Evolutionary conservation across 1,140 invertebrate species (phyloP).

Genomic region (Condylostylus longicornis): DNA sequence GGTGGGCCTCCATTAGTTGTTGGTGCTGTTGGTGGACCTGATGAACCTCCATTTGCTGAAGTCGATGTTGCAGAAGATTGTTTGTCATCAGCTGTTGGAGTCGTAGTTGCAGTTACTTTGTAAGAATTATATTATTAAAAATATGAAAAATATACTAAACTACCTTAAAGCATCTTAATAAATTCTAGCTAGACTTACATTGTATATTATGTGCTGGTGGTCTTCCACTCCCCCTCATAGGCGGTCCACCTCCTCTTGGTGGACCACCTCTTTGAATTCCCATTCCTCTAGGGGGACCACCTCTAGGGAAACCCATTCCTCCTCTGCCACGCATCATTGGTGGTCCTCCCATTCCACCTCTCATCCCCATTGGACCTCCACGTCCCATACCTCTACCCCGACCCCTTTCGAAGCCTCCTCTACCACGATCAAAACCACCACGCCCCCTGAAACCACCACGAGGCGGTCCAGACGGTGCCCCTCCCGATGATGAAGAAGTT

Average conservation of each 20-base stretch:
- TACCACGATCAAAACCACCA: constrained; percentile 24
- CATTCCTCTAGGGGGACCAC: constrained; percentile 13
- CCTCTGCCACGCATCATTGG: constrained; percentile 15
- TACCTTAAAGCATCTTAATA: neutral
- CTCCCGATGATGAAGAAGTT: constrained; percentile 16
- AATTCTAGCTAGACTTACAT: constrained; percentile 20
- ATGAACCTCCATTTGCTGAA: constrained; percentile 12
- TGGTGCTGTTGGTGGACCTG: constrained; percentile 18
- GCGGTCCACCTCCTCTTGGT: constrained; percentile 25
- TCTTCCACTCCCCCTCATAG: constrained; percentile 7
- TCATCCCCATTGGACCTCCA: constrained; percentile 27
- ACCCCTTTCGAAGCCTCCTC: constrained; percentile 26
- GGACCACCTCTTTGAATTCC: constrained; percentile 17
- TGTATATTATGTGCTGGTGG: constrained; percentile 14
- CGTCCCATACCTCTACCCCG: constrained; percentile 25
- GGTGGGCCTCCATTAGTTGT: constrained; percentile 10
- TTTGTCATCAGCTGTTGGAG: constrained; percentile 21
- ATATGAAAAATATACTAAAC: neutral
- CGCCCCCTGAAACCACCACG: constrained; percentile 26
- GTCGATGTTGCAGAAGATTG: constrained; percentile 12
- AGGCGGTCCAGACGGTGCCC: constrained; percentile 17
- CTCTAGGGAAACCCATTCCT: constrained; percentile 21
- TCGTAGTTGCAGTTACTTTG: constrained; percentile 5
- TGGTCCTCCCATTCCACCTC: constrained; percentile 7
- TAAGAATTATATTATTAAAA: neutral